phyloP scores from a whole-genome alignment of 2,797 vertebrate genomes.

The Emys orbicularis region DNA sequence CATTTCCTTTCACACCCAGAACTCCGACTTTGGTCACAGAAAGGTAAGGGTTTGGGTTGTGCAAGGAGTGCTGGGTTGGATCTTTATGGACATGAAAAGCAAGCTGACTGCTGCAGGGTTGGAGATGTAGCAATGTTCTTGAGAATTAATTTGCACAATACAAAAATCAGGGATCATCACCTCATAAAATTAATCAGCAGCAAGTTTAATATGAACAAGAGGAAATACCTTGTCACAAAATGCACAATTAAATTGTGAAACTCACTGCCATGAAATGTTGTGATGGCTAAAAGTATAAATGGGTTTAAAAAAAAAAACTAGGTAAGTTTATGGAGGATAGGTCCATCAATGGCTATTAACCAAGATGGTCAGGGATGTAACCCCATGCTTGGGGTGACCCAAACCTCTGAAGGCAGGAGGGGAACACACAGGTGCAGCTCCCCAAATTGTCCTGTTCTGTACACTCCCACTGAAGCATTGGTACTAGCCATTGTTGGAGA shows the following conservation, averaged over 20 bases:
- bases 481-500: not conserved
- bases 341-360: not conserved
- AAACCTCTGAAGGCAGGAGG: not conserved
- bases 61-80: not conserved
- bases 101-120: not conserved
- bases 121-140: not conserved
- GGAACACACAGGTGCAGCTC: not conserved
- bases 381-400: not conserved
- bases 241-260: not conserved
- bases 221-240: not conserved
- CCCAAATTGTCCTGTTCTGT: not conserved
- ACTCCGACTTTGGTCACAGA: not conserved
- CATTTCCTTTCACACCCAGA: not conserved
- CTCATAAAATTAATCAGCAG: not conserved
- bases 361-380: no score
- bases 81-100: not conserved
- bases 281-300: not conserved
- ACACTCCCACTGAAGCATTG: not conserved
- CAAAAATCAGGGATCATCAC: not conserved
- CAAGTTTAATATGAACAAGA: not conserved
- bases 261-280: not conserved
- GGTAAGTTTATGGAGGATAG: not conserved
- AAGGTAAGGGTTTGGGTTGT: not conserved
- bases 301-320: not conserved
- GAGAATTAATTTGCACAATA: not conserved